These are phyloP conservation scores for Brachionus rotundiformis DNA, from an alignment of 1,140 invertebrate genomes.

Conservation along the genomic window DNA sequence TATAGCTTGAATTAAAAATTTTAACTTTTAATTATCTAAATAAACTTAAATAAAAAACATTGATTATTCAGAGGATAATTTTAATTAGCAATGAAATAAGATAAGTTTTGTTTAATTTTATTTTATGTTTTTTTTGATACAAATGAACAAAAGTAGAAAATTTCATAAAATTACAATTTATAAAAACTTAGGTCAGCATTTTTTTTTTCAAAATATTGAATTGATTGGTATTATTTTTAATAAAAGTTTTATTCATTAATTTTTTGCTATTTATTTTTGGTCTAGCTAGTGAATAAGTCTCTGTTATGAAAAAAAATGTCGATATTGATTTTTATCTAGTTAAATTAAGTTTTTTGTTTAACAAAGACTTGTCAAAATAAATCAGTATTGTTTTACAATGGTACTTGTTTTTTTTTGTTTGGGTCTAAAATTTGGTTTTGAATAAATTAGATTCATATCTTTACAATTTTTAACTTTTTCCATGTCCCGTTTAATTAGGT, in stretches of 20 bases:
- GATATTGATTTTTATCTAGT: background rate
- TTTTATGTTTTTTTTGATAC: no score
- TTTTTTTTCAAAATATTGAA: background rate
- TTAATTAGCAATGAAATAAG: background rate
- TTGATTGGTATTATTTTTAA: background rate
- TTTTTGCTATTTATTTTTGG: background rate
- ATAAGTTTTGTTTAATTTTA: background rate
- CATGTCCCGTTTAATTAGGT: background rate
- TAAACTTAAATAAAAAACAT: no score
- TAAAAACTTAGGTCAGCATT: background rate
- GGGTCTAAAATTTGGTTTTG: background rate
- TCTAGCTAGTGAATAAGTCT: background rate
- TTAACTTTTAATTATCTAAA: no score
- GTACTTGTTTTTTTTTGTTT: no score
- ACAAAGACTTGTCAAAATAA: background rate
- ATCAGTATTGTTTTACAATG: background rate
- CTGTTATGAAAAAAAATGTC: background rate
- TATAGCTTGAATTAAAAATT: background rate
- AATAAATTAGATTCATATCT: background rate
- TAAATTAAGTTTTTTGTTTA: background rate
- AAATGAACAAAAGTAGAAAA: background rate
- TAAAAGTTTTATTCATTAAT: background rate
- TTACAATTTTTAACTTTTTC: background rate
- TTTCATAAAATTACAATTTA: constrained; percentile 13
- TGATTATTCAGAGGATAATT: background rate